phyloP scores from a whole-genome alignment of 2,888 invertebrate genomes.

The Philaethria dido region DNA sequence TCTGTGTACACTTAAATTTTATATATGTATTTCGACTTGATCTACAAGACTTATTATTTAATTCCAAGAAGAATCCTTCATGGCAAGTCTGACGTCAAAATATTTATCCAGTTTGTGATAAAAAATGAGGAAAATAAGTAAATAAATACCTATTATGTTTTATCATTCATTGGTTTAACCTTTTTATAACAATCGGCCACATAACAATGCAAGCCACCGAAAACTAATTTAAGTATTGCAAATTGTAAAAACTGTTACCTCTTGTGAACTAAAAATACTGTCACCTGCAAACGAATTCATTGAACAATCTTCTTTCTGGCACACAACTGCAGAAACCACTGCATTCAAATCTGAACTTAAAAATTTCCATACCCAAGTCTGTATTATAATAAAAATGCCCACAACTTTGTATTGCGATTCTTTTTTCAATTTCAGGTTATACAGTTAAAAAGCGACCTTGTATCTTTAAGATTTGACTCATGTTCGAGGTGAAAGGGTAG shows the following conservation, averaged over 20 bases:
- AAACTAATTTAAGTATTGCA: slow-evolving; percentile 3
- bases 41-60: neutral
- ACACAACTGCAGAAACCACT: slow-evolving; percentile 44
- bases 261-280: slow-evolving; percentile 54
- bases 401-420: slow-evolving; percentile 66
- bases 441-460: slow-evolving; percentile 49
- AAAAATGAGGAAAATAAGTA: neutral
- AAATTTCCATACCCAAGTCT: slow-evolving; percentile 46
- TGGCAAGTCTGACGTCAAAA: neutral
- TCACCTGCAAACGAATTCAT: slow-evolving; percentile 65
- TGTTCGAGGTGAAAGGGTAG: slow-evolving; percentile 42
- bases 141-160: neutral
- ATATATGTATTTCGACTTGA: neutral
- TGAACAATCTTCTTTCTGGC: slow-evolving; percentile 40
- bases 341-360: slow-evolving; percentile 53
- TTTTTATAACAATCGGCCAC: neutral
- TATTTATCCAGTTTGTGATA: neutral
- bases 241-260: neutral
- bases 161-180: neutral
- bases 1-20: neutral
- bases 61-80: neutral
- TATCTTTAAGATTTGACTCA: slow-evolving; percentile 47
- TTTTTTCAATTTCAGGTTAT: slow-evolving; percentile 52
- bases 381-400: slow-evolving; percentile 47
- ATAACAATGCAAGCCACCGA: neutral